Conservation (phyloP, 2,113 vertebrate genomes). For the Barnardius zonarius region DNA sequence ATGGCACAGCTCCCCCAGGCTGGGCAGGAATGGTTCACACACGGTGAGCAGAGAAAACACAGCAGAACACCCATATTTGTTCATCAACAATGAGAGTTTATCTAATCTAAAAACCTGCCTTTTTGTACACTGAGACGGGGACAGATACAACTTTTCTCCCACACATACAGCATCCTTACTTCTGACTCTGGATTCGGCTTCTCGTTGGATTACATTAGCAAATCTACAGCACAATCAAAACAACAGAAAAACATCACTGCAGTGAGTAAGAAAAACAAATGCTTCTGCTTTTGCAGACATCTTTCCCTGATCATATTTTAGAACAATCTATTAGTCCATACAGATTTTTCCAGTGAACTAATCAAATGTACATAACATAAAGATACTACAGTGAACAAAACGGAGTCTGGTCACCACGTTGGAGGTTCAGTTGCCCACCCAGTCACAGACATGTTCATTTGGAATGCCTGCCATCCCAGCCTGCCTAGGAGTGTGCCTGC, state of each 20-base stretch:
- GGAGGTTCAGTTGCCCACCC: not conserved
- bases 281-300: not conserved
- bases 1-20: not conserved
- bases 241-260: not conserved
- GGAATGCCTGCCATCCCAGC: not conserved
- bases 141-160: not conserved
- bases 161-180: not conserved
- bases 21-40: rapidly evolving
- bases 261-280: not conserved
- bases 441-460: rapidly evolving
- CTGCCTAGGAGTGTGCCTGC: not conserved
- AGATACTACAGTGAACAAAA: not conserved
- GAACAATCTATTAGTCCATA: not conserved
- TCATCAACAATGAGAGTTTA: not conserved
- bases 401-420: not conserved
- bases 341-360: not conserved
- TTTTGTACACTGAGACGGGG: not conserved
- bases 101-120: not conserved
- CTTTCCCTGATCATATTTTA: not conserved
- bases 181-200: not conserved
- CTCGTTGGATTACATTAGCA: not conserved
- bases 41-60: not conserved
- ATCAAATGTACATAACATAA: not conserved
- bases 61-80: not conserved
- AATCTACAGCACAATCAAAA: not conserved